These are phyloP conservation scores for Paraescarpia echinospica DNA, from an alignment of 1,140 invertebrate genomes.

Conservation along the genomic window DNA sequence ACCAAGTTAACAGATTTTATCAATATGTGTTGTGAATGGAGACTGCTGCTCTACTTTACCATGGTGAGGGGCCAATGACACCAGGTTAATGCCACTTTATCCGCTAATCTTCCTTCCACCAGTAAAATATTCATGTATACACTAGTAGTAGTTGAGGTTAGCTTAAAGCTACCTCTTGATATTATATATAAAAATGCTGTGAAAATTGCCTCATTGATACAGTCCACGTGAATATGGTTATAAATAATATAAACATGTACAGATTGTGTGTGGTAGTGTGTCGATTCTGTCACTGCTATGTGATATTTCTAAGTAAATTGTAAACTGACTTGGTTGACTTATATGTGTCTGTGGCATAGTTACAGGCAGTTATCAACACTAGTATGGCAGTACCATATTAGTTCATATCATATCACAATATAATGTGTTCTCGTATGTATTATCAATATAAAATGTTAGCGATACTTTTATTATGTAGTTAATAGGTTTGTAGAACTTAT, in stretches of 20 bases:
- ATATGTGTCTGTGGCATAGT: not conserved
- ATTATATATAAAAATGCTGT: not conserved
- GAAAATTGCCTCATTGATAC: not conserved
- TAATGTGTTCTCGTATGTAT: not conserved
- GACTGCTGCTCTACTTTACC: not conserved
- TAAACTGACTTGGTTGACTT: not conserved
- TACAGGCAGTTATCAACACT: not conserved
- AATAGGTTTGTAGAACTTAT: not conserved
- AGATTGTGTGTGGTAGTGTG: not conserved
- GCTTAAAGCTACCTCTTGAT: not conserved
- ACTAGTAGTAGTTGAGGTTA: not conserved
- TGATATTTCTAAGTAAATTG: not conserved
- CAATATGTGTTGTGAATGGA: not conserved
- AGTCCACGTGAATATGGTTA: not conserved
- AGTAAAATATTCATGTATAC: not conserved
- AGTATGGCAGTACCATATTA: not conserved
- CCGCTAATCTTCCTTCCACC: not conserved
- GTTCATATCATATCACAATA: constrained; percentile 6
- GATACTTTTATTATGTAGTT: not conserved
- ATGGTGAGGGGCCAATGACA: not conserved
- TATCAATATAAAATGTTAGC: not conserved
- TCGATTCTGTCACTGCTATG: not conserved
- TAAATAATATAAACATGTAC: not conserved
- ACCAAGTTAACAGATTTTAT: not conserved
- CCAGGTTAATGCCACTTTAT: not conserved